Percentiles rank a stretch among this genome's conserved stretches.
phyloP scores from a whole-genome alignment of 2,113 vertebrate genomes.

The Saguinus midas region DNA sequence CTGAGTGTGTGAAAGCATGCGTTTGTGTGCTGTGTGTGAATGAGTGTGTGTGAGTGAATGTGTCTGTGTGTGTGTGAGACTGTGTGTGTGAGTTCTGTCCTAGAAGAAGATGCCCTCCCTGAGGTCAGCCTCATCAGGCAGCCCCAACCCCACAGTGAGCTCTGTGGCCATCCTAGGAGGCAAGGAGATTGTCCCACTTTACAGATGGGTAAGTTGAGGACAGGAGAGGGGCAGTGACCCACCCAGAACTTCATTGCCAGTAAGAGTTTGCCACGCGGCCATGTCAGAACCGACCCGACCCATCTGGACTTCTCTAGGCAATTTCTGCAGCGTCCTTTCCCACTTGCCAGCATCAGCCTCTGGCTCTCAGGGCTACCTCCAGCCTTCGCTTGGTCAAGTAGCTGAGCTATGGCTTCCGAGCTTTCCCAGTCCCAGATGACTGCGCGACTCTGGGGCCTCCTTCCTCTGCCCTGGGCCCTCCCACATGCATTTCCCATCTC shows the following conservation, averaged over 20 bases:
- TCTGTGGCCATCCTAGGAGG: background rate
- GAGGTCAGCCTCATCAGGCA: background rate
- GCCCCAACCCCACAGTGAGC: background rate
- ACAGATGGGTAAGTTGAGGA: background rate
- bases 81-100: too few species aligned
- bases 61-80: background rate
- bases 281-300: background rate
- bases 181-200: background rate
- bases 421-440: background rate
- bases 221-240: background rate
- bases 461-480: background rate
- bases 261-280: background rate
- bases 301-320: rapidly evolving
- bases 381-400: too few species aligned
- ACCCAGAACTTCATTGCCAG: background rate
- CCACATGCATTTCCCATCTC: rapidly evolving
- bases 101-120: background rate
- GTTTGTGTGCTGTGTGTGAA: background rate
- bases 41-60: background rate
- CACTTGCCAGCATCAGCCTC: background rate
- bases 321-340: background rate
- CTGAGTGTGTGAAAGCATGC: background rate
- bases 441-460: background rate
- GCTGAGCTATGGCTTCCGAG: background rate
- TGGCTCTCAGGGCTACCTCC: background rate